phyloP scores from a whole-genome alignment of 1,140 invertebrate species.

The Bombus impatiens region DNA sequence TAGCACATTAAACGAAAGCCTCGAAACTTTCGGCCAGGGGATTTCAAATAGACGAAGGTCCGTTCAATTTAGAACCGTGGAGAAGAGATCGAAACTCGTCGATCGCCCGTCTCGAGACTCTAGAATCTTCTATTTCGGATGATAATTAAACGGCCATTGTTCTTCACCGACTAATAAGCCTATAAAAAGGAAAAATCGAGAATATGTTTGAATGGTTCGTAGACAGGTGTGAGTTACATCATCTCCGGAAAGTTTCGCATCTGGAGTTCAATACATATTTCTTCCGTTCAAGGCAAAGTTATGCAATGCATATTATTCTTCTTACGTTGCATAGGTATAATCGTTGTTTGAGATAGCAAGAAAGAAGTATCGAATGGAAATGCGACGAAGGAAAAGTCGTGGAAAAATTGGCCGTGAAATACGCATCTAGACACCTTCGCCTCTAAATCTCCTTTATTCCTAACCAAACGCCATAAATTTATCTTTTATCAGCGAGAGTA shows the following conservation, averaged over 20 bases:
- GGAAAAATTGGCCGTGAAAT: neutral
- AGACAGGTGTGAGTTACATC: neutral
- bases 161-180: neutral
- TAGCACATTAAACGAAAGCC: constrained; percentile 42
- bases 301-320: neutral
- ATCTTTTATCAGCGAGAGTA: neutral
- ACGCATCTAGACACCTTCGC: neutral
- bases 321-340: neutral
- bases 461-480: neutral
- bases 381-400: too few species aligned
- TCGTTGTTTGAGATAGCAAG: neutral
- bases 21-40: constrained; percentile 22
- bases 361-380: neutral
- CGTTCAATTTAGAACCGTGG: neutral
- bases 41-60: neutral
- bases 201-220: neutral
- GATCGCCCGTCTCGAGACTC: neutral
- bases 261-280: neutral
- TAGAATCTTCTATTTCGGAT: neutral
- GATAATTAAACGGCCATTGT: constrained; percentile 20
- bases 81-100: neutral
- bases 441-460: neutral
- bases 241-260: neutral
- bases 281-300: neutral
- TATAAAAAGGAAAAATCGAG: neutral